Evolutionary conservation across 2,113 vertebrate genomes (phyloP).

Genomic region (Boleophthalmus pectinirostris): DNA sequence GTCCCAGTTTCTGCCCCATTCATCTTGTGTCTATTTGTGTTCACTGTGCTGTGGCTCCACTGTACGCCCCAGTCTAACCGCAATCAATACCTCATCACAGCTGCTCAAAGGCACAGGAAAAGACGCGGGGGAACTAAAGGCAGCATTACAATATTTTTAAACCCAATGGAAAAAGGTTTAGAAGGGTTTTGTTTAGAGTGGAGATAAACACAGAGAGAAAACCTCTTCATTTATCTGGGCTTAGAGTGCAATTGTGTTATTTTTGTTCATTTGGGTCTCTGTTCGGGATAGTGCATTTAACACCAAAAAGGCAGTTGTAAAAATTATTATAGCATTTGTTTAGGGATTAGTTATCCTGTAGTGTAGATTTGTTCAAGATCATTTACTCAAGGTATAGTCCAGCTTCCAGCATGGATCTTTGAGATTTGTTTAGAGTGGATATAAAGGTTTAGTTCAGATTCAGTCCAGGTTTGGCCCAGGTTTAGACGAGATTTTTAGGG

Average conservation of each 20-base stretch:
- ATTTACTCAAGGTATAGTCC: background rate
- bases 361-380: no score
- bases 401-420: background rate
- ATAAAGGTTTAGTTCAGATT: no score
- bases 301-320: background rate
- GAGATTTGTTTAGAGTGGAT: no score
- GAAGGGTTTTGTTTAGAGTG: background rate
- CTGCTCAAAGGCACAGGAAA: background rate
- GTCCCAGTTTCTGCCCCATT: conserved; percentile 3
- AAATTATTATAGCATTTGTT: no score
- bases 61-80: conserved; percentile 1
- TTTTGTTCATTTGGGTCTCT: background rate
- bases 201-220: background rate
- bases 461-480: no score
- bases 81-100: conserved; percentile 15
- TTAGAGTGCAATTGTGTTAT: background rate
- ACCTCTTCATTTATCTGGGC: background rate
- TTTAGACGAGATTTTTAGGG: no score
- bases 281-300: background rate
- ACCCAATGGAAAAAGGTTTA: background rate
- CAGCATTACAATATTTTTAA: conserved; percentile 11
- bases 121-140: background rate
- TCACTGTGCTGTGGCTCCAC: conserved; percentile 4
- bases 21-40: conserved; percentile 21
- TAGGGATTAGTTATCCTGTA: no score